phyloP scores from a whole-genome alignment of 2,888 invertebrate species.

The Morpho deidamia region DNA sequence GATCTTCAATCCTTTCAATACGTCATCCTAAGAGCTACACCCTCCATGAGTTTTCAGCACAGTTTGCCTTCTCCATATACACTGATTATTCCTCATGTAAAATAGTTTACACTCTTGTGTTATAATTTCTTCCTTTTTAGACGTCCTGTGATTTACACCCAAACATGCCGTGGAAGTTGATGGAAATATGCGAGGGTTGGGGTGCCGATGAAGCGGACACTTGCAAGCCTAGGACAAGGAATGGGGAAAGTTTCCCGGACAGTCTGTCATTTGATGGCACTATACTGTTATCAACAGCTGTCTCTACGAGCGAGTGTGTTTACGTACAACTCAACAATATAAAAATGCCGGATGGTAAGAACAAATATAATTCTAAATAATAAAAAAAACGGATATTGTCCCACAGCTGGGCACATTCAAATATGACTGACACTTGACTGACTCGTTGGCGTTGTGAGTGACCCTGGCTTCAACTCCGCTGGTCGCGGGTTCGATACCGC shows the following conservation, averaged over 20 bases:
- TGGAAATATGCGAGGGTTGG: constrained; percentile 69
- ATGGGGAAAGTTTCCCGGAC: constrained; percentile 42
- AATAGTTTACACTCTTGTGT: no score
- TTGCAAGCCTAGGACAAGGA: constrained; percentile 46
- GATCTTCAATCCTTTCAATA: no score
- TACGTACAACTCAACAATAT: constrained; percentile 54
- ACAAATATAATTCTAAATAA: background rate
- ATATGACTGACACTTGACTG: no score
- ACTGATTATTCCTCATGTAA: no score
- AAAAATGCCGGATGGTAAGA: constrained; percentile 52
- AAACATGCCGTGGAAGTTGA: constrained; percentile 49
- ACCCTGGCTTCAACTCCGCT: no score
- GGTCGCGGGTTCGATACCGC: no score
- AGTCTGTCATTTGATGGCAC: constrained; percentile 54
- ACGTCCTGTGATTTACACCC: constrained; percentile 50
- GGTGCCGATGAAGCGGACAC: constrained; percentile 48
- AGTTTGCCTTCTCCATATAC: no score
- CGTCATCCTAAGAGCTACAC: no score
- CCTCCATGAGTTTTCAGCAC: no score
- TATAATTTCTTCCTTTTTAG: constrained; percentile 38
- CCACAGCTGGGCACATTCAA: no score
- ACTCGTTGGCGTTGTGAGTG: no score
- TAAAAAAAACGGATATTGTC: no score
- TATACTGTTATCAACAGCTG: constrained; percentile 37
- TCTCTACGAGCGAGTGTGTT: constrained; percentile 48